These are phyloP conservation scores for Chiloscyllium plagiosum DNA, from an alignment of 2,113 vertebrate genomes.

Conservation along the genomic window DNA sequence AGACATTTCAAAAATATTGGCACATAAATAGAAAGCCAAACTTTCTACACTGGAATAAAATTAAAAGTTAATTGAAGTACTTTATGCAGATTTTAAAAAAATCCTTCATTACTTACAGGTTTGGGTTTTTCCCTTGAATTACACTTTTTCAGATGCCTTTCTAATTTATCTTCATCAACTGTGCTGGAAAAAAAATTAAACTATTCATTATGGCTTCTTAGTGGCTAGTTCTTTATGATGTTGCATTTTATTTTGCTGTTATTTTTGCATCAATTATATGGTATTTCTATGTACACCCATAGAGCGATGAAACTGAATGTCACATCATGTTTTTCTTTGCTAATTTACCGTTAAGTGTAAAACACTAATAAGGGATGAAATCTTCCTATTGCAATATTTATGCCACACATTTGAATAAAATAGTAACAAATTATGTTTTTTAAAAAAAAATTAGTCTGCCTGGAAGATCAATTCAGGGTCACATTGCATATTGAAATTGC, in stretches of 20 bases:
- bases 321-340: background rate
- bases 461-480: background rate
- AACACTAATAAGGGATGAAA: background rate
- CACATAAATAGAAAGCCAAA: background rate
- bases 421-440: background rate
- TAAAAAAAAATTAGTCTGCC: background rate
- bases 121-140: constrained; percentile 83
- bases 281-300: background rate
- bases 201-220: background rate
- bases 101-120: constrained; percentile 65
- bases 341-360: background rate
- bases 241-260: background rate
- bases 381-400: background rate
- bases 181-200: constrained; percentile 61
- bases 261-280: background rate
- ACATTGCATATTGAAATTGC: background rate
- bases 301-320: background rate
- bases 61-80: background rate
- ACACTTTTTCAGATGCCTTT: constrained; percentile 88
- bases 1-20: background rate
- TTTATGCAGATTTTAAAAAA: background rate
- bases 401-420: background rate
- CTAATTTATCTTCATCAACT: constrained; percentile 77
- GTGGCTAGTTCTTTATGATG: background rate
- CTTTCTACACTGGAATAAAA: background rate